Evolutionary conservation across 2,113 vertebrate species (phyloP), one percentile per base, ranked within the genome.

Genomic region (Aldabrachelys gigantea): DNA sequence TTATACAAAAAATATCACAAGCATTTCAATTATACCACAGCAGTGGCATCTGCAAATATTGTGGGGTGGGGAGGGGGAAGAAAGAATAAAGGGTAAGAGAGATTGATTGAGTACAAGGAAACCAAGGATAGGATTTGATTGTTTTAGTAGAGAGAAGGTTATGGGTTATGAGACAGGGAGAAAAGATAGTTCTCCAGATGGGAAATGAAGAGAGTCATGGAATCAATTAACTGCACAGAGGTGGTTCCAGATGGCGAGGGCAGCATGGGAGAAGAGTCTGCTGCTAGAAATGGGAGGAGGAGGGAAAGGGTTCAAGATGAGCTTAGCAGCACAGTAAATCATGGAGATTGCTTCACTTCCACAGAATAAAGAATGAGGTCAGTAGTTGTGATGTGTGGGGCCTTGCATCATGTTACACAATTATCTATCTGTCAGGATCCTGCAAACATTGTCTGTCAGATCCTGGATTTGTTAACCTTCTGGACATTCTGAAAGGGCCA

Each of bases 141-240:
- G 88, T 95, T 98, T 98, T 96, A 95, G 97, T 96, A 94, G 89
- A 87, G 38, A 59, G 72, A 96, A 97, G 93, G 92, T 96, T 94
- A 98, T 16, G 53, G 95, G 83, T 97, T 93, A 92, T 59, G 84
- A 87, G 59, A 89, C 84, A 82, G 8, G 22, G 90, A 69, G 84
- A 96, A 92, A 94, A 95, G 65, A 83, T 95, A 92, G 88, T 85
- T 95, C 7, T 10, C 93, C 54, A 93, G 69, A 95, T 86, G 89
- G 62, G 82, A 92, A 92, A 87, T 84, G 82, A 89, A 93, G 79
- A 94, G 89, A 95, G 13, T 4, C 59, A n/a, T 0, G 4, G 75
- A 95, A n/a, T 87, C 62, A 94, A 85, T 96, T 91, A 96, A 89
- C 31, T 76, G 1, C 13, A 38, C 88, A 78, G 80, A 93, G 78